Conservation (phyloP, 2,888 invertebrate genomes). For the Phengaris alcon region DNA sequence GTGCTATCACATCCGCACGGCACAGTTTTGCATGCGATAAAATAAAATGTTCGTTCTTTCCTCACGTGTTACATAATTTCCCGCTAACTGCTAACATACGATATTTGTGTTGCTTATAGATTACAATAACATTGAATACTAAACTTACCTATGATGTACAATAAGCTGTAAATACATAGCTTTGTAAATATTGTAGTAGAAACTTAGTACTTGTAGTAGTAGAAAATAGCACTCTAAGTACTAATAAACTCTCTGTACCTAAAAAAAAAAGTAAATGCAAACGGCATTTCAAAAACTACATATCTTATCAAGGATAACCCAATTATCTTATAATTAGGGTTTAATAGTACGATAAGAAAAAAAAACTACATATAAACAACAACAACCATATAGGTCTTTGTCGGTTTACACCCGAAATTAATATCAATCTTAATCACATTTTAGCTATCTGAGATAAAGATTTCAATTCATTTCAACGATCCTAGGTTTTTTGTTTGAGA, state of each 20-base stretch:
- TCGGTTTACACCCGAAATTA: no score
- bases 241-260: no score
- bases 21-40: conserved; percentile 62
- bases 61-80: conserved; percentile 15
- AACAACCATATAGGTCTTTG: no score
- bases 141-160: background rate
- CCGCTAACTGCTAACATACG: background rate
- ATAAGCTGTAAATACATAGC: no score
- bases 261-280: background rate
- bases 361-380: background rate
- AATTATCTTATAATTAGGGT: background rate
- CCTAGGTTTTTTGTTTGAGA: no score
- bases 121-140: background rate
- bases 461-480: no score
- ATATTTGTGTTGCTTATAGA: background rate
- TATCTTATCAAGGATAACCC: background rate
- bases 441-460: no score
- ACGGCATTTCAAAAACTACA: background rate
- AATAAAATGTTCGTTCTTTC: conserved; percentile 15
- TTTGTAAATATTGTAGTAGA: no score
- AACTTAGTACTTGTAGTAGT: no score
- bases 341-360: background rate
- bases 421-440: no score
- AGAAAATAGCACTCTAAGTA: background rate
- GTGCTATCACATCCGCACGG: conserved; percentile 64